Evolutionary conservation across 2,797 vertebrate genomes (phyloP).

Genomic region (Carcharodon carcharias): DNA sequence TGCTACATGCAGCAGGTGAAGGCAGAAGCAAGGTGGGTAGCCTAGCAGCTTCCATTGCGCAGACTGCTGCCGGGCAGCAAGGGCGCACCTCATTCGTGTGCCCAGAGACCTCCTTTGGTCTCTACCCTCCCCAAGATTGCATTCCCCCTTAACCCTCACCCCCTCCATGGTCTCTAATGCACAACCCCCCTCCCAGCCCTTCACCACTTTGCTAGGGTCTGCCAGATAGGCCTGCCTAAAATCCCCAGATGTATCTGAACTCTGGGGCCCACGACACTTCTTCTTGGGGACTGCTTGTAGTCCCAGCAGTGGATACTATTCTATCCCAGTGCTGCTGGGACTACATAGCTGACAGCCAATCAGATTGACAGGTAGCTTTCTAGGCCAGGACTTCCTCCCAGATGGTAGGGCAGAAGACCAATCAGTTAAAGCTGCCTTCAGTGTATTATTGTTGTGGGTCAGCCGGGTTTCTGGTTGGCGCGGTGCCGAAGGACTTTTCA

Average conservation of each 20-base stretch:
- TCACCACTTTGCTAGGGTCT: neutral
- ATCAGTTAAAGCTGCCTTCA: neutral
- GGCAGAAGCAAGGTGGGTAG: no score
- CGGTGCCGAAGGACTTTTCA: neutral
- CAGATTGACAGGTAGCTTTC: neutral
- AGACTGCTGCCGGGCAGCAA: no score
- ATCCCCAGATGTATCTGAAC: neutral
- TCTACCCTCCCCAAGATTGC: no score
- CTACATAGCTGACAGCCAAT: neutral
- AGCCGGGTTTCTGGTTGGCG: neutral
- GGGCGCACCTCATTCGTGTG: no score
- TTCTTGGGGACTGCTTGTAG: neutral
- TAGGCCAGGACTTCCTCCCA: neutral
- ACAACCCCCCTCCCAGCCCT: no score
- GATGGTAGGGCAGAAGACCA: neutral
- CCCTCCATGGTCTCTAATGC: neutral
- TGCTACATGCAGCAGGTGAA: no score
- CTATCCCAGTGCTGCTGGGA: neutral
- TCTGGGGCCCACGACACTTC: neutral
- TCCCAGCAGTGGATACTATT: neutral
- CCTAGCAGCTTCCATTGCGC: no score
- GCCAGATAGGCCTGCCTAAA: no score
- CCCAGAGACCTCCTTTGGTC: no score
- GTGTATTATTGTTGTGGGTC: neutral
- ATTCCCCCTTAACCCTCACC: neutral